A percentile compares a stretch with the other conserved stretches of the same genome.
These are phyloP conservation scores for Platichthys flesus DNA, from an alignment of 2,113 vertebrate species.

Conservation along the genomic window DNA sequence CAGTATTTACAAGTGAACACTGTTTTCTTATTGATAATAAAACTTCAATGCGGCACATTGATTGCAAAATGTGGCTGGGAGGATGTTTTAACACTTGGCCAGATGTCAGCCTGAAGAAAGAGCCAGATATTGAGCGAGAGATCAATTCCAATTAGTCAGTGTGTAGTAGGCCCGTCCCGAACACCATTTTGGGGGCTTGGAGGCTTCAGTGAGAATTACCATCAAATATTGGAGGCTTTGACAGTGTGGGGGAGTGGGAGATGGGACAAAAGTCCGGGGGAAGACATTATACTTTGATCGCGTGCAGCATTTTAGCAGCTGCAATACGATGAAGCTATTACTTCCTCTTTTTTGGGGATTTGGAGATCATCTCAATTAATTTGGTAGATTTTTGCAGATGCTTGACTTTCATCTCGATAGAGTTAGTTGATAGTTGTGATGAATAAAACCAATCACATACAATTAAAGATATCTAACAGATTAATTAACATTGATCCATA, in stretches of 20 bases:
- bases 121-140: background rate
- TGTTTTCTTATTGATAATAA: background rate
- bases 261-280: too few species aligned
- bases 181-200: background rate
- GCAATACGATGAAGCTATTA: too few species aligned
- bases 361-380: too few species aligned
- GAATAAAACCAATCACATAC: too few species aligned
- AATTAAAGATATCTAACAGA: too few species aligned
- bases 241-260: background rate
- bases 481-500: too few species aligned
- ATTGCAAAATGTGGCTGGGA: conserved; percentile 10
- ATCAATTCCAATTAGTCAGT: background rate
- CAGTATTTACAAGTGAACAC: background rate
- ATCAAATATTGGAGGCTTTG: background rate
- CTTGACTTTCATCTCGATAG: too few species aligned
- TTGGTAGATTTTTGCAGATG: too few species aligned
- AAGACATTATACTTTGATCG: too few species aligned
- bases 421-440: too few species aligned
- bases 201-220: background rate
- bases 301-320: too few species aligned
- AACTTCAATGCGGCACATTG: conserved; percentile 21
- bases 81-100: background rate
- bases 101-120: background rate
- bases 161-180: background rate
- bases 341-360: too few species aligned